Evolutionary conservation across 2,113 vertebrate species (phyloP).

Genomic region (Accipiter cooperii): DNA sequence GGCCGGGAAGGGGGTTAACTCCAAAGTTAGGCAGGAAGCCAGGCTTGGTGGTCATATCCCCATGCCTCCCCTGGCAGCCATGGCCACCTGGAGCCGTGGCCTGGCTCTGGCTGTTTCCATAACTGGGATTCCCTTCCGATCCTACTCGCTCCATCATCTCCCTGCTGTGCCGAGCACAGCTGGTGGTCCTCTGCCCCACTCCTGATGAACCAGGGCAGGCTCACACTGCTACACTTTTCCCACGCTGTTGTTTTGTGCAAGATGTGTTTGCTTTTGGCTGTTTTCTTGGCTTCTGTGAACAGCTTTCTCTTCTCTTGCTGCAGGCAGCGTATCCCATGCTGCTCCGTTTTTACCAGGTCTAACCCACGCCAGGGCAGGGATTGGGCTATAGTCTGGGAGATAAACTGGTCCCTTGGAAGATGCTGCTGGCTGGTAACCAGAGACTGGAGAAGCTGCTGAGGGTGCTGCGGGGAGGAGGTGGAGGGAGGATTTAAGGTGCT

Average conservation of each 20-base stretch:
- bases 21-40: background rate
- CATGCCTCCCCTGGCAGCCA: background rate
- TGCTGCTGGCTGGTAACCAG: background rate
- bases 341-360: accelerated
- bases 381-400: background rate
- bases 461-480: accelerated
- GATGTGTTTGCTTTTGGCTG: background rate
- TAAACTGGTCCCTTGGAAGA: background rate
- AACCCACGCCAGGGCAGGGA: background rate
- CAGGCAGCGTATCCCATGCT: accelerated
- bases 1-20: background rate
- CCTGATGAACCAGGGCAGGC: background rate
- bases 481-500: background rate
- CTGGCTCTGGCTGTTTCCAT: background rate
- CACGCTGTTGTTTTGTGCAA: background rate
- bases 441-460: background rate
- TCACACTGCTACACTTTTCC: background rate
- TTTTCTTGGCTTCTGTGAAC: background rate
- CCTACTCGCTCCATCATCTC: background rate
- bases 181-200: background rate
- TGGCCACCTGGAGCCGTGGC: background rate
- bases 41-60: background rate
- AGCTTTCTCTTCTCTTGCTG: background rate
- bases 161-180: background rate
- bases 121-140: background rate